Conservation (phyloP, 2,888 invertebrate genomes). For the Boloria euphrosyne region DNA sequence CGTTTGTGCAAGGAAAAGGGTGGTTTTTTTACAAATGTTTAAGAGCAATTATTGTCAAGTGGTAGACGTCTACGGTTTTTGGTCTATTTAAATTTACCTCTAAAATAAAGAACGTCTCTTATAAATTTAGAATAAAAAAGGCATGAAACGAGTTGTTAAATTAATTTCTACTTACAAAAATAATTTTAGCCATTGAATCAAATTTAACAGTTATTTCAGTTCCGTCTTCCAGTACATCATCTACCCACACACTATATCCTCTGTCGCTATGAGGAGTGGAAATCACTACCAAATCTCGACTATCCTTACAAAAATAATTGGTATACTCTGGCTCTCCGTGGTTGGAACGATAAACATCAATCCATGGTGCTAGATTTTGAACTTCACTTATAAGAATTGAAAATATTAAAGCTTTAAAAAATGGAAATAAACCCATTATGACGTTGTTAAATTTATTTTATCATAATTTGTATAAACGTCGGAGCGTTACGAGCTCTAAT, state of each 20-base stretch:
- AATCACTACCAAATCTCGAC: neutral
- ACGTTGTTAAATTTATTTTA: too few species aligned
- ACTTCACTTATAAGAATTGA: neutral
- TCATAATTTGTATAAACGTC: neutral
- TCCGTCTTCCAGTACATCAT: neutral
- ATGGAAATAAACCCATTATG: too few species aligned
- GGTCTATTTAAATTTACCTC: too few species aligned
- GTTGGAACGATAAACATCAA: neutral
- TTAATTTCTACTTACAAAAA: neutral
- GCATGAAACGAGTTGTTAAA: too few species aligned
- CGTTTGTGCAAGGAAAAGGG: neutral
- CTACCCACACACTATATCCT: constrained; percentile 3
- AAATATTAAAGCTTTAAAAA: neutral
- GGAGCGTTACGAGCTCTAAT: neutral
- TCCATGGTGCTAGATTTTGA: constrained; percentile 6
- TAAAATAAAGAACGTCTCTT: too few species aligned
- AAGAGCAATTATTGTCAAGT: too few species aligned
- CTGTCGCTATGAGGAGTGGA: neutral
- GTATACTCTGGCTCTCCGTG: neutral
- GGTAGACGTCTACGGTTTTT: too few species aligned
- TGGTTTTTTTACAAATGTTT: too few species aligned
- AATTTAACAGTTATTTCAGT: constrained; percentile 8
- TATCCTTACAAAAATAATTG: constrained; percentile 11
- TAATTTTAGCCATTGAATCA: neutral
- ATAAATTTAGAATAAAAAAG: too few species aligned